Base-by-base conservation (phyloP, 1,140 invertebrate species). In the Chironomus striatipennis region DNA sequence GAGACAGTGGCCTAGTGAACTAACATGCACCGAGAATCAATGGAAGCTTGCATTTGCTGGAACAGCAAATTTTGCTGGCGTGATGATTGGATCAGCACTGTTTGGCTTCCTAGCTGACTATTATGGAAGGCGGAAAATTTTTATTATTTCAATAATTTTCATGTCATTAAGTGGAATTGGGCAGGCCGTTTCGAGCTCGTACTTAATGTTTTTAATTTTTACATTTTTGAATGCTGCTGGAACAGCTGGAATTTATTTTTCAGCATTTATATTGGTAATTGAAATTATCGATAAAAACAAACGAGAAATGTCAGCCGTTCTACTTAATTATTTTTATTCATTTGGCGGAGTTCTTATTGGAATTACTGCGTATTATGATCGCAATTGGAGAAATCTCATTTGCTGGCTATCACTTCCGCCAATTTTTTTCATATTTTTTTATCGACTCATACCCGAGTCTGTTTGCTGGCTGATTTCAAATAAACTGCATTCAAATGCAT, bases 1-100 rank as follows among this genome's bases (percentile, higher is more conserved):
- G 24, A 34, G 81, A 76, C 76, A 87, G 83, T 88, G 86, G 84
- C 24, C 24, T 34, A 34, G 2, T 34, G 80, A 84, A 1, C 79
- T 88, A 18, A 86, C 85, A 10, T 88, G 87, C 76, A 78, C 81
- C 42, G 85, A 87, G 76, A 87, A 88, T 75, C 80, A 84, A 75
- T 89, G 88, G 88, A 87, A 88, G 76, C 78, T 89, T 65, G 86
- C 88, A 0, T 81, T 89, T 21, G 86, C 89, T 12, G 88, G 89
- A 7, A 87, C 87, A 0, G 79, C 85, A 17, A 88, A 89, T 78
- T 88, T 88, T 78, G 82, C 86, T n/a, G 87, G 87, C 2, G 84
- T 88, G 43, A 83, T 89, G 12, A 78, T 87, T 64, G 87, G 87
- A 12, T 84, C 87, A 7, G 85, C 84, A 9, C 0, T 85, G 3